A percentile compares a stretch with the other conserved stretches of the same genome.
Evolutionary conservation across 2,113 vertebrate genomes (phyloP).

Genomic region (Zosterops lateralis): DNA sequence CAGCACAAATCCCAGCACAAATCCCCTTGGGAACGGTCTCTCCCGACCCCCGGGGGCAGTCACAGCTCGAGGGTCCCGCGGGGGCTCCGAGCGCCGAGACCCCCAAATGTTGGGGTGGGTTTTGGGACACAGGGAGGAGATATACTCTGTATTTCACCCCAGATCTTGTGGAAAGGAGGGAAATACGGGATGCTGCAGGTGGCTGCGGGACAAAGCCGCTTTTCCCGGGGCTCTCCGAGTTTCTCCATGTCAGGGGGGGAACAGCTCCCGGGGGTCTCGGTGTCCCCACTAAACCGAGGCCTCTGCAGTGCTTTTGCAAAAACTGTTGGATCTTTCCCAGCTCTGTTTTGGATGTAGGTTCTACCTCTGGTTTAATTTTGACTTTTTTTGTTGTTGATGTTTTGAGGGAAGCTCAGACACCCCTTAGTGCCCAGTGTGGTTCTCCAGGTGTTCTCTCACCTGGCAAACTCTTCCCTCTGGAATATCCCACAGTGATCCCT

Average conservation of each 20-base stretch:
- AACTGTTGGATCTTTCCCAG: background rate
- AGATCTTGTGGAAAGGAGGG: background rate
- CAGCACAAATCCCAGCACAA: background rate
- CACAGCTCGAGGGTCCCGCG: background rate
- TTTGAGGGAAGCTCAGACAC: background rate
- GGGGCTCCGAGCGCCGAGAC: background rate
- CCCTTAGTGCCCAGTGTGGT: background rate
- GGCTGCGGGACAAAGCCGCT: background rate
- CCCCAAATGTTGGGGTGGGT: background rate
- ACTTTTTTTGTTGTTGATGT: background rate
- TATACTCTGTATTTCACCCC: background rate
- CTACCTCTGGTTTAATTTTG: background rate
- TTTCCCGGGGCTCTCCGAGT: background rate
- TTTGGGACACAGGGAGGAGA: background rate
- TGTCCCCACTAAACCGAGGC: background rate
- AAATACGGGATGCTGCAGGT: background rate
- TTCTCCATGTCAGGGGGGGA: fast-evolving
- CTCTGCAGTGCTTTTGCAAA: fast-evolving
- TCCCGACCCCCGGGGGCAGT: background rate
- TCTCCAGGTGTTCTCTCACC: background rate
- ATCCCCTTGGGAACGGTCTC: too few species aligned
- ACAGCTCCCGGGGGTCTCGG: fast-evolving
- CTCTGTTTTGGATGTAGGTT: fast-evolving
- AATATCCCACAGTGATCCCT: background rate
- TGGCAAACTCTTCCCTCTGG: background rate